Percentiles rank a stretch among this genome's conserved stretches.
These are phyloP conservation scores for Sycobia sp. DNA, from an alignment of 1,140 invertebrate species.

Conservation along the genomic window DNA sequence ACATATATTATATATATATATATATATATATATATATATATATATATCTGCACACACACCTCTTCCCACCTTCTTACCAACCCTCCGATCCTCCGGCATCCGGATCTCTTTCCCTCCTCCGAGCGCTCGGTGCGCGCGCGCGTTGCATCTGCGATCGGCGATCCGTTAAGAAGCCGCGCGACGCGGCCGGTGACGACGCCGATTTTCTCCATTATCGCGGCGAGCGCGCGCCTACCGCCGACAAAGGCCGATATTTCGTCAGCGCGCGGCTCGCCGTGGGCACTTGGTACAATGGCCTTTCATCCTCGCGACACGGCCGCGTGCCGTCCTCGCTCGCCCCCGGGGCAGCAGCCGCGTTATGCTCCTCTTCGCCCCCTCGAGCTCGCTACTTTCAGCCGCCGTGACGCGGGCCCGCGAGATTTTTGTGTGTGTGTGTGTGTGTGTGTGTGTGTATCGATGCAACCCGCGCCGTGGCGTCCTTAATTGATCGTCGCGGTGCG, in stretches of 20 bases:
- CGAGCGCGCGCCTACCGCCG: neutral
- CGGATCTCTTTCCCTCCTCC: neutral
- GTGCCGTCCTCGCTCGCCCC: neutral
- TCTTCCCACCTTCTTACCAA: neutral
- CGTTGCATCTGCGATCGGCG: neutral
- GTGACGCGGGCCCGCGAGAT: no score
- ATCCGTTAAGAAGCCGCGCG: constrained; percentile 13
- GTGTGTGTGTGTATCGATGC: no score
- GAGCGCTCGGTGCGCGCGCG: neutral
- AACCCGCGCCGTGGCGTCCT: no score
- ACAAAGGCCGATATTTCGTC: constrained; percentile 14
- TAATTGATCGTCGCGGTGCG: no score
- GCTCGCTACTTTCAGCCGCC: no score
- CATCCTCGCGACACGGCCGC: neutral
- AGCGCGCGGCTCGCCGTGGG: neutral
- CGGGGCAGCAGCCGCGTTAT: no score
- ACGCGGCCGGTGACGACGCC: constrained; percentile 9
- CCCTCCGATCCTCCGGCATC: no score
- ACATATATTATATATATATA: no score
- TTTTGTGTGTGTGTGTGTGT: no score
- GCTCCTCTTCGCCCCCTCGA: no score
- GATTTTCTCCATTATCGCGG: constrained; percentile 26
- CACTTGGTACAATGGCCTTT: neutral
- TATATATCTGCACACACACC: neutral
- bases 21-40: no score